A percentile compares a stretch with the other conserved stretches of the same genome.
Conservation (phyloP, 2,797 vertebrate genomes). For the Myotis findleyi region DNA sequence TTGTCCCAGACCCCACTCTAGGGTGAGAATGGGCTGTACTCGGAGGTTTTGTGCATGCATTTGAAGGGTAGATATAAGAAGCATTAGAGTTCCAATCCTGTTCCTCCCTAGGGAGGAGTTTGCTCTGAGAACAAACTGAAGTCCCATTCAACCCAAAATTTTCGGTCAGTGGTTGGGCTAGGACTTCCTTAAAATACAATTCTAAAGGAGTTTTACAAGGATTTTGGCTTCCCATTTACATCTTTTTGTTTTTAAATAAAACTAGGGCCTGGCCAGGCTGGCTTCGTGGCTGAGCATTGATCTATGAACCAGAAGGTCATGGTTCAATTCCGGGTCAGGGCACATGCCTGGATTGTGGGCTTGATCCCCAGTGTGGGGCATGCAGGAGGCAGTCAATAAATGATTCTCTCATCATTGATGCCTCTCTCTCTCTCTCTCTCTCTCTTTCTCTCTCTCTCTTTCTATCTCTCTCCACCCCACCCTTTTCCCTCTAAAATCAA, state of each 20-base stretch:
- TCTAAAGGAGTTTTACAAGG: not conserved
- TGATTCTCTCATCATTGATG: too few species aligned
- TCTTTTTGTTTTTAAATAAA: conserved; percentile 6
- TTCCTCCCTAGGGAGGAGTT: not conserved
- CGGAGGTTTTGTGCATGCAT: not conserved
- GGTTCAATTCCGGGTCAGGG: too few species aligned
- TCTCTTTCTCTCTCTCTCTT: too few species aligned
- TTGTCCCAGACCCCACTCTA: not conserved
- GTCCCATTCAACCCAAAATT: not conserved
- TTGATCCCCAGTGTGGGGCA: too few species aligned
- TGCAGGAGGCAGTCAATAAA: too few species aligned
- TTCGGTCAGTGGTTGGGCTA: not conserved
- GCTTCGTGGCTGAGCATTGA: too few species aligned
- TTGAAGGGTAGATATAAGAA: not conserved
- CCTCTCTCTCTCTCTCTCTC: too few species aligned
- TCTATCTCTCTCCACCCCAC: too few species aligned
- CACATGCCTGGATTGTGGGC: too few species aligned
- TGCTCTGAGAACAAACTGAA: not conserved
- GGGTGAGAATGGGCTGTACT: not conserved
- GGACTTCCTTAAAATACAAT: not conserved
- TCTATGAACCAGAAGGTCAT: too few species aligned
- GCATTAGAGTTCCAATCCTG: not conserved
- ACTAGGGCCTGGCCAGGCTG: not conserved
- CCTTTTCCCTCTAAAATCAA: too few species aligned
- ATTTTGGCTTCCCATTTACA: not conserved